Evolutionary conservation across 1,140 invertebrate genomes (phyloP).

Genomic region (Trichomalopsis sarcophagae): DNA sequence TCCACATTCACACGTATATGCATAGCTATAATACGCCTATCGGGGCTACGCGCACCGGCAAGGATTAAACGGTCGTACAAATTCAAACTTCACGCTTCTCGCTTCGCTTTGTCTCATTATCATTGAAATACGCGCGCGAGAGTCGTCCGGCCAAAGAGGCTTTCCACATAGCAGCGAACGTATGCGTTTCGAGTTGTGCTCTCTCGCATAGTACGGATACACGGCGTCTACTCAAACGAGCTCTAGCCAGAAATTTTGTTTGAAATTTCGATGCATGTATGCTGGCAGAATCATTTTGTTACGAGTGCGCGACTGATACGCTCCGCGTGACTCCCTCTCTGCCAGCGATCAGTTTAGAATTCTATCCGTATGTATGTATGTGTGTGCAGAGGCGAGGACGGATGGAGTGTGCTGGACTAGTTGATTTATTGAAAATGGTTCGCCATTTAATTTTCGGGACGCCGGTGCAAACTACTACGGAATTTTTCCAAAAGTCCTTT

Average conservation of each 20-base stretch:
- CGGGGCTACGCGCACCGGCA: neutral
- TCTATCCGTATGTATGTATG: neutral
- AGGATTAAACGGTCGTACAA: constrained; percentile 13
- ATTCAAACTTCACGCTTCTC: constrained; percentile 35
- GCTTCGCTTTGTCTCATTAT: constrained; percentile 40
- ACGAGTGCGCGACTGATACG: neutral
- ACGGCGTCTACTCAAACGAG: neutral
- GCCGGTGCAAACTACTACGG: too few relatives aligned
- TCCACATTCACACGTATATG: neutral
- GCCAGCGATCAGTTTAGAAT: neutral
- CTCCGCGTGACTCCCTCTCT: neutral
- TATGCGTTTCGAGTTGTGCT: neutral
- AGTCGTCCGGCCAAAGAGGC: neutral
- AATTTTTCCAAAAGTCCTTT: too few relatives aligned
- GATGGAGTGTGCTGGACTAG: neutral
- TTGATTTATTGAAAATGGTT: neutral
- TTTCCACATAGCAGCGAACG: neutral
- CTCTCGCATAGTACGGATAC: neutral
- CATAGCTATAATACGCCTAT: neutral
- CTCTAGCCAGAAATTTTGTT: neutral
- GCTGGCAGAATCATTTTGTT: neutral
- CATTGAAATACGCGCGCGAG: neutral
- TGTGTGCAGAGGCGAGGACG: neutral
- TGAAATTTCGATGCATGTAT: neutral
- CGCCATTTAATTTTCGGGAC: too few relatives aligned